These are phyloP conservation scores for Anarhynchus alexandrinus DNA, from an alignment of 2,113 vertebrate genomes.

Conservation along the genomic window DNA sequence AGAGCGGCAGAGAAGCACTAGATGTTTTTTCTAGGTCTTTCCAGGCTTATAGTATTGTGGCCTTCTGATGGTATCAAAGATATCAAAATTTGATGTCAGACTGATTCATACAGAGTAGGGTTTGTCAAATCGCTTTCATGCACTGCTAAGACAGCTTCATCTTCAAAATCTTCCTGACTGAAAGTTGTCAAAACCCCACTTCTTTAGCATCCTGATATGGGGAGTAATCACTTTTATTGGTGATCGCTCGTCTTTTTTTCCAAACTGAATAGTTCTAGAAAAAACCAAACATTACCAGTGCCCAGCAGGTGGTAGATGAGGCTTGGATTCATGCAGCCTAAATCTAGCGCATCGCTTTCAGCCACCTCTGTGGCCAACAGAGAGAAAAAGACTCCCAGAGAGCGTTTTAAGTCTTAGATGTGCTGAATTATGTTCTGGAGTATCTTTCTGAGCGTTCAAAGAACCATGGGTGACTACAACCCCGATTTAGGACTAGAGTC, in stretches of 20 bases:
- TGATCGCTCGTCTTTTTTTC: background rate
- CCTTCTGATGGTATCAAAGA: background rate
- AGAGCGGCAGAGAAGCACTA: background rate
- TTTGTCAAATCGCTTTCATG: background rate
- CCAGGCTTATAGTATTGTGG: background rate
- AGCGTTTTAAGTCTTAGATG: background rate
- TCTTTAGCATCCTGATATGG: background rate
- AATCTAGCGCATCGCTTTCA: background rate
- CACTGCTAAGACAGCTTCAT: background rate
- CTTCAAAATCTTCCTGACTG: background rate
- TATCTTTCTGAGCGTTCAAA: background rate
- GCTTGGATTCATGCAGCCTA: background rate
- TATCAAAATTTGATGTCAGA: background rate
- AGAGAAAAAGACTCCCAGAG: background rate
- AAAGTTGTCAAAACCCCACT: background rate
- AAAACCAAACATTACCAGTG: background rate
- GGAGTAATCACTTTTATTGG: background rate
- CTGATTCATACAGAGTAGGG: background rate
- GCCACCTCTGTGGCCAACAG: background rate
- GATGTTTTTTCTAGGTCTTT: background rate
- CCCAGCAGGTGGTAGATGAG: background rate
- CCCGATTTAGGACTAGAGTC: background rate
- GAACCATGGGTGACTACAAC: rapidly evolving
- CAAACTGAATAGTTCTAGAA: background rate
- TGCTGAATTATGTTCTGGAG: background rate